Base-by-base conservation (phyloP, 2,888 invertebrate genomes). In the Mylabris sibirica region DNA sequence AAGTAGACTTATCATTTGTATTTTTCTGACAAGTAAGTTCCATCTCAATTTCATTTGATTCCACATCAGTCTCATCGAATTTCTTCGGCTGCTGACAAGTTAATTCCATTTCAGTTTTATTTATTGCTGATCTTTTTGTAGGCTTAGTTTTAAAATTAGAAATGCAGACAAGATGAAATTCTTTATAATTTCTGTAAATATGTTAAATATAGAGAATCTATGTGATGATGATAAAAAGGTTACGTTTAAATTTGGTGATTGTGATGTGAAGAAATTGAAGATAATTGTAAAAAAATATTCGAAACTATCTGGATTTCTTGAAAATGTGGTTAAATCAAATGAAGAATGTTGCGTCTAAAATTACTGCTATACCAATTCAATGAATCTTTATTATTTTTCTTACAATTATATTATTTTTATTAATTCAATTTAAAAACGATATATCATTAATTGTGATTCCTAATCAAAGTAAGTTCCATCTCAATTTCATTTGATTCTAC, bases 131-230 rank as follows among this genome's bases (percentile, higher is more conserved):
- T 20, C 11, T n/a, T 5, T 34, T 34, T 34, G n/a, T n/a, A n/a
- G n/a, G 26, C 60, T 60, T 34, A 44, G 5, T 8, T 67, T 41
- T n/a, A n/a, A n/a, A n/a, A n/a, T n/a, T n/a, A n/a, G n/a, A n/a
- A n/a, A n/a, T n/a, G 4, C 26, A 30, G 6, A 38, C 11, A 6
- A 11, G 1, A 12, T 49, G 35, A 17, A 63, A 26, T 53, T 6
- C n/a, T n/a, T 9, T 17, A 61, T 61, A 59, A 41, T 68, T 14
- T 64, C 17, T 3, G 38, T 68, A 3, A 30, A 68, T 41, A 20
- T 68, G n/a, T 22, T 24, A 5, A 59, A 68, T 41, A 12, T 68
- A 3, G 68, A 68, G 2, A 57, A 26, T 41, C 17, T 65, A 38
- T 53, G 3, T 8, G 53, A 53, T 12, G 22, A 59, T 30, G 30